Base-by-base conservation (phyloP, 2,113 vertebrate species). In the Plecturocebus donacophilus region DNA sequence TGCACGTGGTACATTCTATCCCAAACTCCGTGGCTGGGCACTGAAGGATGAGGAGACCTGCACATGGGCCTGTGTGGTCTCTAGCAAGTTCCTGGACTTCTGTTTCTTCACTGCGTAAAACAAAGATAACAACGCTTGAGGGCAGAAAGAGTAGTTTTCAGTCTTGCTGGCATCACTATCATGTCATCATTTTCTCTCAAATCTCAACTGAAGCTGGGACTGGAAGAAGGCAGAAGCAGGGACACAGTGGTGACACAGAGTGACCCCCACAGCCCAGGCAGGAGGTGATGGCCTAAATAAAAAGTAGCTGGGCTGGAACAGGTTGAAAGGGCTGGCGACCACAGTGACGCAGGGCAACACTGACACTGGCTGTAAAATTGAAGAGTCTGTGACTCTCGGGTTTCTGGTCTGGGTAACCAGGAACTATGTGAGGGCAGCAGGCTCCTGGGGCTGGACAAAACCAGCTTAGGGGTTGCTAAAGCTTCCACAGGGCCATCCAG, bases 211-310 rank as follows among this genome's bases (percentile, higher is more conserved):
- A 40, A 16, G 49, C 3, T 32, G 68, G 30, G 40, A 20, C 17
- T 9, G 25, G 56, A 52, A 35, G 12, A 25, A 38, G 40, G 40
- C 1, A 2, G 64, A 1, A n/a, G n/a, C 12, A 61, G 13, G 32
- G 10, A 7, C 25, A 20, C 1, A 0, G 13, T 4, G 58, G 35
- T 2, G 38, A 49, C 6, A 0, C 0, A 40, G 47, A 11, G 25
- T 4, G 0, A 19, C 0, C 8, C 1, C 0, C 0, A 49, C 6
- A 23, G 83, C 38, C 54, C 25, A 42, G 81, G 0, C 4, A 23
- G 27, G n/a, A 42, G 58, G 32, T 1, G 20, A 56, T 7, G 30
- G 19, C 64, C 14, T 10, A 40, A 49, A 1, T 3, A 13, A 25
- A 13, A 25, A 0, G 17, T 16, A 56, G 45, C 42, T 6, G 5